Evolutionary conservation across 2,888 invertebrate genomes (phyloP).

Genomic region (Agrochola lota): DNA sequence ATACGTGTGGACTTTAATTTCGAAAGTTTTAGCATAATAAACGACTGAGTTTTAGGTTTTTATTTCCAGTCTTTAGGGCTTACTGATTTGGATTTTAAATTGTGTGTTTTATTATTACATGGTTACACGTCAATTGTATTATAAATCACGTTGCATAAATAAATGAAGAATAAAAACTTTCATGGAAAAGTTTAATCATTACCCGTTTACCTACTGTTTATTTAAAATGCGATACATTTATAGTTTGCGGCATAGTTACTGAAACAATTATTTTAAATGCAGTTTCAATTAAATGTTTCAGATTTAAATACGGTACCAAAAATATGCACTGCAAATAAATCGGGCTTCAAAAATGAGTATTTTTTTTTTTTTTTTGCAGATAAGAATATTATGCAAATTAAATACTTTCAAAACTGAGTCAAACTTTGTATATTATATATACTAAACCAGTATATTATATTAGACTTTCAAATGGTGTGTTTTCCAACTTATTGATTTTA

Average conservation of each 20-base stretch:
- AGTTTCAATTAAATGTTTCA: not conserved
- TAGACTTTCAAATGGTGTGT: constrained; percentile 16
- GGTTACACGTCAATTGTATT: not conserved
- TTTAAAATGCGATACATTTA: not conserved
- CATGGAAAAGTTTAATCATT: not conserved
- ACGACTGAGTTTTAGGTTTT: not conserved
- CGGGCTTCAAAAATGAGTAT: not conserved
- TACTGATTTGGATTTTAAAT: constrained; percentile 13
- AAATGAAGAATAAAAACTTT: too few species aligned
- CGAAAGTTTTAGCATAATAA: constrained; percentile 11
- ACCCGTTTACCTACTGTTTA: not conserved
- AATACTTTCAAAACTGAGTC: not conserved
- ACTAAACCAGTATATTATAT: too few species aligned
- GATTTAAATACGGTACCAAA: not conserved
- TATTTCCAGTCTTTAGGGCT: not conserved
- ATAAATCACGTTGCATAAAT: not conserved
- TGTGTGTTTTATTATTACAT: not conserved
- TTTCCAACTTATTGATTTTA: constrained; percentile 7
- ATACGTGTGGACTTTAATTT: constrained; percentile 21
- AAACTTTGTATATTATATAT: constrained; percentile 18
- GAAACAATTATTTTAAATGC: not conserved
- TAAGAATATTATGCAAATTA: not conserved
- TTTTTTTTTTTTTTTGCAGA: not conserved
- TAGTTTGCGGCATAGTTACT: not conserved
- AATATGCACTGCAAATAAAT: not conserved